Evolutionary conservation across 2,888 invertebrate genomes (phyloP).

Genomic region (Cheilosia soror): DNA sequence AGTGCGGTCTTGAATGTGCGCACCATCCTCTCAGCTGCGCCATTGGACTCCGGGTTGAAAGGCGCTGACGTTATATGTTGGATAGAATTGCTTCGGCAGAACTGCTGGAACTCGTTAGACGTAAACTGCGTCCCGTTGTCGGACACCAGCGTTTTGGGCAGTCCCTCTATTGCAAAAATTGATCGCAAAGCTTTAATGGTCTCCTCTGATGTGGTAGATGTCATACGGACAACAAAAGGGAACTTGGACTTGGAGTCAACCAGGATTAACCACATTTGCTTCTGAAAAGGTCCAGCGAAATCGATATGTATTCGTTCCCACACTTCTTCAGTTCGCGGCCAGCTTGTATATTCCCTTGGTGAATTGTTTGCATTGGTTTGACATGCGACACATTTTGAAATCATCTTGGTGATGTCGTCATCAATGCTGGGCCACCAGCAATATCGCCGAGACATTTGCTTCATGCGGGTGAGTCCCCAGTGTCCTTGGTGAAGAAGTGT

Average conservation of each 20-base stretch:
- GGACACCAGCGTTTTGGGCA: constrained; percentile 72
- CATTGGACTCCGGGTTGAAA: constrained; percentile 73
- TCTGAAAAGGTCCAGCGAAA: constrained; percentile 31
- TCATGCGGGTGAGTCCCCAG: constrained; percentile 28
- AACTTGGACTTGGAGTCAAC: constrained; percentile 47
- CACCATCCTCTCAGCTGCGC: constrained; percentile 74
- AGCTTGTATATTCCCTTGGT: constrained; percentile 4
- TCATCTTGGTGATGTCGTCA: constrained; percentile 10
- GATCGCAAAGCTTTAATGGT: constrained; percentile 63
- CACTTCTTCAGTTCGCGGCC: constrained; percentile 26
- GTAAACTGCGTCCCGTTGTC: constrained; percentile 76
- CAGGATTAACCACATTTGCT: constrained; percentile 36
- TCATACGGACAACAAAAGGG: constrained; percentile 30
- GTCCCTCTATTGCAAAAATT: constrained; percentile 75
- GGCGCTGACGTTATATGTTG: constrained; percentile 75
- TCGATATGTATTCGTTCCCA: constrained; percentile 36
- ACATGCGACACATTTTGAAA: constrained; percentile 4
- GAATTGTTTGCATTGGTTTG: constrained; percentile 1
- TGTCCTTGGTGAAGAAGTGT: constrained; percentile 34
- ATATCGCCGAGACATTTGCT: constrained; percentile 10
- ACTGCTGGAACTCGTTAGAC: constrained; percentile 72
- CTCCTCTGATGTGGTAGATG: constrained; percentile 26
- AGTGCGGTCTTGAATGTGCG: constrained; percentile 41
- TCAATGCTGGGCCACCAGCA: constrained; percentile 21
- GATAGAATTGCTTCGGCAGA: constrained; percentile 74